These are phyloP conservation scores for Cephus sareptanus DNA, from an alignment of 2,888 invertebrate genomes.

Conservation along the genomic window DNA sequence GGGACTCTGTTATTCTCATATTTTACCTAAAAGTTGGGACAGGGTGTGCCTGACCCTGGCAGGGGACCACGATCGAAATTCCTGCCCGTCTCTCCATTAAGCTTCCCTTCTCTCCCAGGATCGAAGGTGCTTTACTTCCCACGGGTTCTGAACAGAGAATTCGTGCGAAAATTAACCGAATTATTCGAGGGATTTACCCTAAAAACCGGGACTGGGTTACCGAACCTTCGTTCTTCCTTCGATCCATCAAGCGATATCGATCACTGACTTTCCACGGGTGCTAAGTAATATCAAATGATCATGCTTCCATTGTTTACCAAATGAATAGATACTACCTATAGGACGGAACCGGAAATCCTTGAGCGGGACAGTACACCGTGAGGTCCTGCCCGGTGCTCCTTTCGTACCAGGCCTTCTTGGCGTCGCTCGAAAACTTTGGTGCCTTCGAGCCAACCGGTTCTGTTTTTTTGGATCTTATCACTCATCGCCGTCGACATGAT, in stretches of 20 bases:
- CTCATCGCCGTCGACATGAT: background rate
- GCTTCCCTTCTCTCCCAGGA: conserved; percentile 68
- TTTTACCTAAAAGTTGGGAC: conserved; percentile 79
- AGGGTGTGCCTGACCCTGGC: conserved; percentile 77
- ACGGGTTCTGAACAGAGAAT: conserved; percentile 67
- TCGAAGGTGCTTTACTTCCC: conserved; percentile 69
- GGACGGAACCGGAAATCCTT: conserved; percentile 77
- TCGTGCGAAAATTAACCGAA: conserved; percentile 1
- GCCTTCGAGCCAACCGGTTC: conserved; percentile 74
- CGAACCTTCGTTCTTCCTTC: conserved; percentile 49
- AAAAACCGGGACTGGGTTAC: conserved; percentile 71
- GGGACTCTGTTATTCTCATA: background rate
- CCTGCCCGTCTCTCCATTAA: conserved; percentile 64
- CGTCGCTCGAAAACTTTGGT: conserved; percentile 61
- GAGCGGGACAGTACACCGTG: conserved; percentile 77
- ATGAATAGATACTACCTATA: conserved; percentile 63
- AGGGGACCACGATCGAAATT: conserved; percentile 68
- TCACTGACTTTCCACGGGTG: conserved; percentile 73
- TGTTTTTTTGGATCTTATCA: conserved; percentile 51
- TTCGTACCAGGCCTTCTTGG: conserved; percentile 75
- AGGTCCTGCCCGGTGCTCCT: conserved; percentile 74
- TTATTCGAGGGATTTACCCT: conserved; percentile 67
- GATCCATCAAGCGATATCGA: conserved; percentile 67
- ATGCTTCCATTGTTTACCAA: conserved; percentile 3
- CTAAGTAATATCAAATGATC: conserved; percentile 50